Evolutionary conservation across 2,797 vertebrate species (phyloP), one percentile per base, ranked within the genome.

Genomic region (Gallinago stenura): DNA sequence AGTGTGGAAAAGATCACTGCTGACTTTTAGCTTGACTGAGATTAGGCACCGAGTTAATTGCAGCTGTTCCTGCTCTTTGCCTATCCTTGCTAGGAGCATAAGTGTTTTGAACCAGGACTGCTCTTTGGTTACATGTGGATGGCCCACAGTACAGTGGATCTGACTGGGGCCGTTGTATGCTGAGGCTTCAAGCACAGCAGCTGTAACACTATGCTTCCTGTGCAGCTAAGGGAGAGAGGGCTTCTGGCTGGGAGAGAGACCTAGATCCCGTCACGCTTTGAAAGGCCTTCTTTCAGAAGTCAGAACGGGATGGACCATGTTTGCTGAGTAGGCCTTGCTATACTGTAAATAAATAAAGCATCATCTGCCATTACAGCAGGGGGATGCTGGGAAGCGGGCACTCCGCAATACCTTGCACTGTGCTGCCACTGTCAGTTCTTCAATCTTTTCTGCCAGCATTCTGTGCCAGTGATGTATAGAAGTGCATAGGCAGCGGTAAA

Each of bases 31-130:
- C 33, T 65, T 70, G 35, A 26, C 28, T 70, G 22, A 12, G 26
- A 51, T 83, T 64, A 85, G 30, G 15, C n/a, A 45, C 9, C 53
- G 21, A 25, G n/a, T 65, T 89, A 87, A 73, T 41, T 85, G 48
- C 60, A 72, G 35, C 17, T 73, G 4, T 62, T 83, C 35, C 68
- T 91, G 60, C 21, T 85, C 35, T 85, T 91, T 53, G 18, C 41
- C 9, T 71, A 22, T 91, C 20, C 33, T 28, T 7, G 5, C 16
- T 45, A 0, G 0, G 15, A n/a, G 10, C 17, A 2, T 5, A 22
- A 33, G 26, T 28, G 30, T 61, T 86, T 69, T 57, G 53, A 60
- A 30, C 46, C 48, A 77, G 71, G 41, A 8, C 35, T 75, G 39
- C 24, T 61, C 26, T 54, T 70, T n/a, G 45, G 13, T 64, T 64